A percentile compares a stretch with the other conserved stretches of the same genome.
Evolutionary conservation across 1,140 invertebrate genomes (phyloP).

Genomic region (Cydia amplana): DNA sequence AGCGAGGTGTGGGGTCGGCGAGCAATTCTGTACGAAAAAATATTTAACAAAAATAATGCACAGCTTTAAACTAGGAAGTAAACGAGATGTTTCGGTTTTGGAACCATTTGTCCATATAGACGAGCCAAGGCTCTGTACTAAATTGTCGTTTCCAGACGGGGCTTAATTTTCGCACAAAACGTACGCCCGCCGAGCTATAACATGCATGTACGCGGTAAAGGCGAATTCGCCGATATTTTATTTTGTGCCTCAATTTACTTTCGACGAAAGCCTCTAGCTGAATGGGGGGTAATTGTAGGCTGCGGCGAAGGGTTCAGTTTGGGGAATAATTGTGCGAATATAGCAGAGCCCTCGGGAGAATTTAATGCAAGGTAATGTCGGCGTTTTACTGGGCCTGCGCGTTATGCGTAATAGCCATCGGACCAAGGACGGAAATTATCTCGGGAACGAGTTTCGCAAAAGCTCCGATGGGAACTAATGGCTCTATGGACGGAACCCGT

Average conservation of each 20-base stretch:
- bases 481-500: conserved; percentile 64
- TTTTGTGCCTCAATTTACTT: conserved; percentile 72
- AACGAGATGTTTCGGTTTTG: background rate
- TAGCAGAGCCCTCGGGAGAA: conserved; percentile 65
- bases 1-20: conserved; percentile 1
- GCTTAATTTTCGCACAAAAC: conserved; percentile 44
- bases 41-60: background rate
- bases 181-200: conserved; percentile 41
- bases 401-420: conserved; percentile 61
- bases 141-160: conserved; percentile 20
- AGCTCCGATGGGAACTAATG: conserved; percentile 73
- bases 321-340: conserved; percentile 76
- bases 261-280: conserved; percentile 62
- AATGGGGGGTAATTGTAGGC: conserved; percentile 76
- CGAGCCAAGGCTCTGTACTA: background rate
- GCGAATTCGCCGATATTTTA: conserved; percentile 63
- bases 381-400: conserved; percentile 60
- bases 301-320: conserved; percentile 69
- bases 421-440: conserved; percentile 76
- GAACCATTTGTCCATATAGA: background rate
- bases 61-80: background rate
- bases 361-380: conserved; percentile 73
- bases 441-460: conserved; percentile 72
- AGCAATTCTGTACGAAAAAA: background rate
- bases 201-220: conserved; percentile 58